Evolutionary conservation across 2,797 vertebrate species (phyloP).

Genomic region (Luscinia luscinia): DNA sequence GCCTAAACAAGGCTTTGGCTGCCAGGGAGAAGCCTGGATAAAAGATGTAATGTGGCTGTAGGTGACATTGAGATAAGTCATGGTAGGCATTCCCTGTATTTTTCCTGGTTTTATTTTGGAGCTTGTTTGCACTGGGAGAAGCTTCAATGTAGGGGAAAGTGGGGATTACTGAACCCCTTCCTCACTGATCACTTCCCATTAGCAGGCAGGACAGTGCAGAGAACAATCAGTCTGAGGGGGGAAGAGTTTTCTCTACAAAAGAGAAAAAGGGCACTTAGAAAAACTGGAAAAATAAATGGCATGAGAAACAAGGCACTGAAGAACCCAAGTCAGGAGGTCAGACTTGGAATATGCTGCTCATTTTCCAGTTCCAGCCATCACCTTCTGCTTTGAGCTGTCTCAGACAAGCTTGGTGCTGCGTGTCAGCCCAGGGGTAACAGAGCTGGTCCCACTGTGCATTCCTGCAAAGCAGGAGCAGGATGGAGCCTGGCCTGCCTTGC

Average conservation of each 20-base stretch:
- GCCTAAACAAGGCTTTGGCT: not conserved
- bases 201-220: not conserved
- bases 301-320: not conserved
- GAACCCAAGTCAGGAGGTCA: not conserved
- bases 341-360: not conserved
- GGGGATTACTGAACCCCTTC: not conserved
- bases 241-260: not conserved
- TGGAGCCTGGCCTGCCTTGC: not conserved
- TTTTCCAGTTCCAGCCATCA: not conserved
- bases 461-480: not conserved
- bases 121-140: not conserved
- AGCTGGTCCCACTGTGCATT: fast-evolving
- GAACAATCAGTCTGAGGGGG: fast-evolving
- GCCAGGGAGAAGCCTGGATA: not conserved
- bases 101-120: not conserved
- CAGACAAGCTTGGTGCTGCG: not conserved
- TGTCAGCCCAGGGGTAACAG: not conserved
- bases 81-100: fast-evolving
- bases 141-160: not conserved
- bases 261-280: not conserved
- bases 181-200: fast-evolving
- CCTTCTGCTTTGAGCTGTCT: not conserved
- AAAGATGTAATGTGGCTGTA: not conserved
- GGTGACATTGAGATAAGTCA: slow-evolving; percentile 26
- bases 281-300: not conserved